phyloP scores from a whole-genome alignment of 2,888 invertebrate genomes.

The Aradus depressus region DNA sequence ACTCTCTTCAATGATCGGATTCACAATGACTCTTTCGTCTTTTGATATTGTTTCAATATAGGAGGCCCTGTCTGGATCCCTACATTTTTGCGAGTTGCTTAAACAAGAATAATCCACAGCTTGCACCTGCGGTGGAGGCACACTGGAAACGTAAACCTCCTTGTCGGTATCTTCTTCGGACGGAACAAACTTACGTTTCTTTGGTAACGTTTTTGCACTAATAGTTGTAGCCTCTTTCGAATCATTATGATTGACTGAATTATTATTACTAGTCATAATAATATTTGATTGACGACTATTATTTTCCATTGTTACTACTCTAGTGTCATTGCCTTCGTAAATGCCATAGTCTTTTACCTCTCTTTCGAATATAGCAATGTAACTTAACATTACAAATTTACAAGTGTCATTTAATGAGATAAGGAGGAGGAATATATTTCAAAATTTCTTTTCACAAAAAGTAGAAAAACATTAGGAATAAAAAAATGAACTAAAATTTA shows the following conservation, averaged over 20 bases:
- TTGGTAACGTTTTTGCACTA: constrained; percentile 65
- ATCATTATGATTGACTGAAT: constrained; percentile 30
- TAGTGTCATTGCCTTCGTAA: constrained; percentile 23
- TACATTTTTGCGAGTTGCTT: constrained; percentile 17
- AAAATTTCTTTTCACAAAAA: background rate
- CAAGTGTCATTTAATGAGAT: constrained; percentile 5
- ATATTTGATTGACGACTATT: constrained; percentile 24
- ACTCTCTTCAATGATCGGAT: constrained; percentile 9
- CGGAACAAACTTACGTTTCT: constrained; percentile 80
- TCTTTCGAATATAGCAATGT: constrained; percentile 27
- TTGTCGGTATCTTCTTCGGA: constrained; percentile 61
- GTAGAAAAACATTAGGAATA: background rate
- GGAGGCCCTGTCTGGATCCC: constrained; percentile 5
- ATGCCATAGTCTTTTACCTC: constrained; percentile 28
- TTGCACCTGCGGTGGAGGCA: constrained; percentile 45
- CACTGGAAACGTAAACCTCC: constrained; percentile 24
- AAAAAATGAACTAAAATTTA: background rate
- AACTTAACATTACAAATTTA: constrained; percentile 24
- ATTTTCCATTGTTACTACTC: constrained; percentile 19
- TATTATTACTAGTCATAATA: constrained; percentile 27
- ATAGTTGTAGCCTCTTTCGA: constrained; percentile 42
- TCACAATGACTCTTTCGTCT: constrained; percentile 16
- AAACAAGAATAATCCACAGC: constrained; percentile 49
- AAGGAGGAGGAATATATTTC: background rate
- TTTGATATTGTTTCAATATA: constrained; percentile 11